phyloP scores from a whole-genome alignment of 2,797 vertebrate species.

The Fundulus diaphanus region DNA sequence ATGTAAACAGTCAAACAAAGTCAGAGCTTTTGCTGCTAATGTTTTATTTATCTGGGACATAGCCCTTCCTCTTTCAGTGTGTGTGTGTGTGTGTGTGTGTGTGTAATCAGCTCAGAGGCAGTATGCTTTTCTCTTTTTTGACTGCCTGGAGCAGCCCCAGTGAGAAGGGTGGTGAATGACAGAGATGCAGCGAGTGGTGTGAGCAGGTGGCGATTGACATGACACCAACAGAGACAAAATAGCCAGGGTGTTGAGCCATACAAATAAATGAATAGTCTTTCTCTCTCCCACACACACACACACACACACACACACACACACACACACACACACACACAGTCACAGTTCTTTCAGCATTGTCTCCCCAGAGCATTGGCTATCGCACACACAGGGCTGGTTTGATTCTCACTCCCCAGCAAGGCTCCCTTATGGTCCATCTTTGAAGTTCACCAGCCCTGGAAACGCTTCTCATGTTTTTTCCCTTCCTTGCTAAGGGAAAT shows the following conservation, averaged over 20 bases:
- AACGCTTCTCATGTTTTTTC: constrained; percentile 52
- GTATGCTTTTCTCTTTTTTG: constrained; percentile 12
- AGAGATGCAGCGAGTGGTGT: constrained; percentile 26
- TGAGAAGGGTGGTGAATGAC: constrained; percentile 18
- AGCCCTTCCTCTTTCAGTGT: neutral
- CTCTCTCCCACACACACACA: constrained; percentile 7
- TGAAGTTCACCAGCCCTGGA: constrained; percentile 51
- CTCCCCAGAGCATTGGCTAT: constrained; percentile 15
- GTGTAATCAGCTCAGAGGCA: constrained; percentile 7
- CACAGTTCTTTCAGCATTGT: constrained; percentile 16
- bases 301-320: constrained; percentile 6
- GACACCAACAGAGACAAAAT: constrained; percentile 1
- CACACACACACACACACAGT: constrained; percentile 2
- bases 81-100: neutral
- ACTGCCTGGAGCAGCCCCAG: constrained; percentile 18
- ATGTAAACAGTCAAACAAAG: constrained; percentile 23
- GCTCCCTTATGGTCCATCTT: constrained; percentile 40
- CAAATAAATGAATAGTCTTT: constrained; percentile 1
- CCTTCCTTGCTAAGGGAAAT: constrained; percentile 40
- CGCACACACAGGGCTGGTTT: constrained; percentile 23
- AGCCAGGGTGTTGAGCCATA: constrained; percentile 2
- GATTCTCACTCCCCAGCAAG: constrained; percentile 43
- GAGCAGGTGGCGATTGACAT: constrained; percentile 31
- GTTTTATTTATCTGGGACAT: constrained; percentile 45
- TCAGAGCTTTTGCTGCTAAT: constrained; percentile 33